Evolutionary conservation across 53 echinoderm and acorn worm genomes (phyloP), one percentile per base, ranked within the genome.

Genomic region (Temnopleurus reevesii): DNA sequence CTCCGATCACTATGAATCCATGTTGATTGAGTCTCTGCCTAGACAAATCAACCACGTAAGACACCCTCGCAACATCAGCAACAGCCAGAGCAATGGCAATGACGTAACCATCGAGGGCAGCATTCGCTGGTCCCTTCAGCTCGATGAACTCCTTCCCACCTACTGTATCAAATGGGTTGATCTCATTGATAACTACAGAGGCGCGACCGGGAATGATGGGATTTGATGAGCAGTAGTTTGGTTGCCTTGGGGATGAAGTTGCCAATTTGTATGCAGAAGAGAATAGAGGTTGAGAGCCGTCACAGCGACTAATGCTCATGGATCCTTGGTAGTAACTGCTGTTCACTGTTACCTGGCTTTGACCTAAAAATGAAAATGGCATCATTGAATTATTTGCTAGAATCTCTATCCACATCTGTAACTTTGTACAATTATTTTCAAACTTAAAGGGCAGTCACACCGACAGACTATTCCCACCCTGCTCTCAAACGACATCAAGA

Each of bases 121-220:
- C 66, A 36, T 76, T 77, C 12, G 90, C 89, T 18, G 92, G 89
- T 46, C 93, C 94, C 28, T 92, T 91, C 7, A 95, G 83, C 89
- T 97, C 97, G 21, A 97, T 49, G 53, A 87, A 87, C 46, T 87
- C 88, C 33, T 66, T 66, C 18, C 88, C 88, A 26, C 65, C 71
- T 1, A 71, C 49, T 23, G 43, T 17, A 49, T 66, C 55, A 21
- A 31, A 87, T 4, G 88, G 95, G 46, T 91, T 92, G 51, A 95
- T 80, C 76, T 95, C 95, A 59, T 93, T 95, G 91, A 95, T 91
- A 61, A 95, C 65, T 27, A 92, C 81, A n/a, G 46, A 38, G 2
- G 47, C 51, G 34, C 81, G 91, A 31, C 77, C 53, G 19, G 87
- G 19, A 18, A 26, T 91, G 12, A 26, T 43, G 30, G 83, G 61